Conservation (phyloP, 2,113 vertebrate genomes). For the Passer domesticus region DNA sequence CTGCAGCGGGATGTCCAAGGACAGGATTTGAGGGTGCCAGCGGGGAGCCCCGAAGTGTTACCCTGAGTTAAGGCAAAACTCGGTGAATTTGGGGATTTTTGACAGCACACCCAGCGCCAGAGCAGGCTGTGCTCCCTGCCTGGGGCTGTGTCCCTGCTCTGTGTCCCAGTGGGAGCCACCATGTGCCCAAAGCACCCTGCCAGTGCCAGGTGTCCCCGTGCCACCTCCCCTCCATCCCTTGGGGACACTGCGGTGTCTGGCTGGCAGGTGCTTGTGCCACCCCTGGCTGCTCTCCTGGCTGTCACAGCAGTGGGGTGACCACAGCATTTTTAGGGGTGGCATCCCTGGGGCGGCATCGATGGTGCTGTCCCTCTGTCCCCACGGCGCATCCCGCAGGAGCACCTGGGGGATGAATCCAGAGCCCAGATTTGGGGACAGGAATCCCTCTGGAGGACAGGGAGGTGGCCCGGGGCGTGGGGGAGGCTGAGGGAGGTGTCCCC, state of each 20-base stretch:
- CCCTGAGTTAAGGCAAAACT: background rate
- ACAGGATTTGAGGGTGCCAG: accelerated
- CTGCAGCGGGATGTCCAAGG: accelerated
- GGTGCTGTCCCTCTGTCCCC: background rate
- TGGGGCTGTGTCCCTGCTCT: background rate
- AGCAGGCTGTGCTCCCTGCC: background rate
- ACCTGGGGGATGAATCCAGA: accelerated
- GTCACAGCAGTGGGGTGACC: background rate
- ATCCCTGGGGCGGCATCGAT: accelerated
- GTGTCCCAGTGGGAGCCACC: accelerated
- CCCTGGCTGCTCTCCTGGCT: background rate
- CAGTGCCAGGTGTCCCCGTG: background rate
- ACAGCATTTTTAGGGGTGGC: accelerated
- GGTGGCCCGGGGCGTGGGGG: background rate
- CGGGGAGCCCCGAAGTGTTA: accelerated
- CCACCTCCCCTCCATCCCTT: background rate
- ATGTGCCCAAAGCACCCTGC: accelerated
- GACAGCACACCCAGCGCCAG: background rate
- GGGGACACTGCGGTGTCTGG: accelerated
- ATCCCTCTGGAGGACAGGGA: background rate
- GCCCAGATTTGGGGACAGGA: background rate
- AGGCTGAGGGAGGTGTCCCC: background rate
- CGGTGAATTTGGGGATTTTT: background rate
- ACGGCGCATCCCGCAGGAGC: accelerated
- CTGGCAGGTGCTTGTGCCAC: accelerated